phyloP scores from a whole-genome alignment of 2,888 invertebrate species.

The Lapara coniferarum region DNA sequence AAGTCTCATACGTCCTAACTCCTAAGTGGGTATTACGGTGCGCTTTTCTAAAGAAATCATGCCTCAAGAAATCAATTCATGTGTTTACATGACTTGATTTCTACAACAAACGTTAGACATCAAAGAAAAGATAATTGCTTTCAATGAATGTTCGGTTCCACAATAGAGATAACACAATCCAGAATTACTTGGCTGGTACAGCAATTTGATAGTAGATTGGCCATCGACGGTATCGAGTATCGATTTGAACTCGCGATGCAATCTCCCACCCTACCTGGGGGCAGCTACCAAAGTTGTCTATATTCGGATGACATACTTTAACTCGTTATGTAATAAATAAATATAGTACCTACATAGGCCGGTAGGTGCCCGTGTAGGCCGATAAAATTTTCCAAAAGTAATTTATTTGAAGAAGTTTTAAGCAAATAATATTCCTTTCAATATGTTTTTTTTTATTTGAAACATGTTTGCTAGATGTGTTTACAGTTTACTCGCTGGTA shows the following conservation, averaged over 20 bases:
- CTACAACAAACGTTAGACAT: no score
- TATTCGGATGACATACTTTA: constrained; percentile 59
- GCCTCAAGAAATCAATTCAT: no score
- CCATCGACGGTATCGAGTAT: constrained; percentile 52
- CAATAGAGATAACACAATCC: constrained; percentile 5
- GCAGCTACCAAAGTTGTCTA: constrained; percentile 40
- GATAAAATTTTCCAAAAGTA: neutral
- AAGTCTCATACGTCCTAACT: no score
- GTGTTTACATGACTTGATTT: no score
- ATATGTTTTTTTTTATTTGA: constrained; percentile 22
- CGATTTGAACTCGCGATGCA: constrained; percentile 56
- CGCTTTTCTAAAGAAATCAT: no score
- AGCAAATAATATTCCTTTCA: constrained; percentile 11
- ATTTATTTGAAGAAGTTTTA: neutral
- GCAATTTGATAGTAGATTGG: constrained; percentile 30
- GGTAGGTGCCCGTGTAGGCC: neutral
- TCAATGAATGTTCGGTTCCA: neutral
- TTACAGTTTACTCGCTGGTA: constrained; percentile 3
- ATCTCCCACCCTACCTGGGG: constrained; percentile 45
- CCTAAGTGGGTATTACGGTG: no score
- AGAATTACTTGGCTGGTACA: constrained; percentile 19
- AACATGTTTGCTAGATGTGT: constrained; percentile 8
- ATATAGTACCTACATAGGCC: no score
- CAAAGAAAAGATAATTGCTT: neutral
- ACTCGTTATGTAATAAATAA: constrained; percentile 9